A percentile compares a stretch with the other conserved stretches of the same genome.
phyloP scores from a whole-genome alignment of 2,888 invertebrate species.

The Andrena chrysosceles region DNA sequence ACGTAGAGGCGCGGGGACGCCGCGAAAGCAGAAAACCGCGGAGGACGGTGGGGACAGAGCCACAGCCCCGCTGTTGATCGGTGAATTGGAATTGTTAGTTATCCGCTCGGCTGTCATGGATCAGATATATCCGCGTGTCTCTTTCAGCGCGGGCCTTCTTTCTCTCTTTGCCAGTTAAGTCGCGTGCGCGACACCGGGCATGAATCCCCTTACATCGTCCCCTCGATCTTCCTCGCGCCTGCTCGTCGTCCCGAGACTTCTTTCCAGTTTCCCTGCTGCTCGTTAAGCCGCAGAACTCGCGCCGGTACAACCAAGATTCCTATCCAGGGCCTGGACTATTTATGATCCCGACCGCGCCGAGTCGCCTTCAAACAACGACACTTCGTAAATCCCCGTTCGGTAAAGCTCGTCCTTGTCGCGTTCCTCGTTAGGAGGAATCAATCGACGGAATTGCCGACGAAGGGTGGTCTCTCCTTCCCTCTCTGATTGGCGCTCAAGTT shows the following conservation, averaged over 20 bases:
- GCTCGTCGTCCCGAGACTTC: slow-evolving; percentile 12
- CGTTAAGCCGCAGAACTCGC: slow-evolving; percentile 42
- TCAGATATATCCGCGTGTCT: slow-evolving; percentile 42
- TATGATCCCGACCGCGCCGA: slow-evolving; percentile 39
- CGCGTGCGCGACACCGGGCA: slow-evolving; percentile 44
- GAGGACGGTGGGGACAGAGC: background rate
- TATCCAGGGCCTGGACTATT: slow-evolving; percentile 43
- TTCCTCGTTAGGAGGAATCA: slow-evolving; percentile 41
- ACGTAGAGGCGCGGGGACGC: background rate
- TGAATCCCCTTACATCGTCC: slow-evolving; percentile 22
- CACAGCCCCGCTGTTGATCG: slow-evolving; percentile 15
- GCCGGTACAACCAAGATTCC: slow-evolving; percentile 52
- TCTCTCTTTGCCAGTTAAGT: slow-evolving; percentile 47
- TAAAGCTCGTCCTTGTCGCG: slow-evolving; percentile 19
- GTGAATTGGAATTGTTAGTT: slow-evolving; percentile 56
- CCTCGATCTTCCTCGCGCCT: slow-evolving; percentile 2
- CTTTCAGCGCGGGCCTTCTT: slow-evolving; percentile 11
- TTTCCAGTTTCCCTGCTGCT: slow-evolving; percentile 42
- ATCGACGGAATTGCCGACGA: slow-evolving; percentile 25
- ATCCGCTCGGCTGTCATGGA: slow-evolving; percentile 47
- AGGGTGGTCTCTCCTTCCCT: too few species aligned
- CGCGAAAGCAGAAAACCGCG: slow-evolving; percentile 33
- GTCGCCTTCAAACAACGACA: slow-evolving; percentile 31
- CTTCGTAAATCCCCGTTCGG: slow-evolving; percentile 50
- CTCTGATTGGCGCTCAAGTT: background rate